Percentiles rank a stretch among this genome's conserved stretches.
These are phyloP conservation scores for Caloenas nicobarica DNA, from an alignment of 2,113 vertebrate genomes.

Conservation along the genomic window DNA sequence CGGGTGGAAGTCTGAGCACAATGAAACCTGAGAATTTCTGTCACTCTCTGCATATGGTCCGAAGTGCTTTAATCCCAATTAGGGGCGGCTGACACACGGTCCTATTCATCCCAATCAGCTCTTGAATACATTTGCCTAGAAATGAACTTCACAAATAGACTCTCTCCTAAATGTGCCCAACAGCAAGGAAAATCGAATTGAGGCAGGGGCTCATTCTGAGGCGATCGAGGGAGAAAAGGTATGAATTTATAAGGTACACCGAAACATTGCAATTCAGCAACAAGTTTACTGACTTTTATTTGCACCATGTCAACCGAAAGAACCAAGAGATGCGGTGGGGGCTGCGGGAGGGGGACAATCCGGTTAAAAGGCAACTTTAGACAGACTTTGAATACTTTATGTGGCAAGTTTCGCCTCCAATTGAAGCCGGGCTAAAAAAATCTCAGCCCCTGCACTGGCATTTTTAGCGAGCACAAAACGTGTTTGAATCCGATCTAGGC, in stretches of 20 bases:
- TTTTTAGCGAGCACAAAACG: constrained; percentile 65
- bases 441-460: constrained; percentile 29
- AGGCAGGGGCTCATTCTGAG: constrained; percentile 87
- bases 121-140: constrained; percentile 99
- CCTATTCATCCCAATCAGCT: constrained; percentile 89
- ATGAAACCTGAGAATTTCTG: constrained; percentile 94
- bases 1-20: constrained; percentile 90
- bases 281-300: constrained; percentile 92
- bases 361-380: constrained; percentile 84
- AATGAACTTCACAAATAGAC: constrained; percentile 98
- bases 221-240: constrained; percentile 91
- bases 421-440: constrained; percentile 36
- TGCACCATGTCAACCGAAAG: constrained; percentile 90
- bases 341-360: constrained; percentile 68
- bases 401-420: constrained; percentile 77
- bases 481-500: constrained; percentile 60
- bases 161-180: constrained; percentile 91
- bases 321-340: constrained; percentile 83
- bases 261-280: constrained; percentile 96
- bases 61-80: constrained; percentile 99
- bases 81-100: constrained; percentile 99
- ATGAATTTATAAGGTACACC: constrained; percentile 99
- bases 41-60: constrained; percentile 95
- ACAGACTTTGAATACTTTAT: constrained; percentile 87
- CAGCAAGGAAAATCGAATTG: constrained; percentile 98